Evolutionary conservation across 2,888 invertebrate genomes (phyloP).

Genomic region (Drosophila melanosoma): DNA sequence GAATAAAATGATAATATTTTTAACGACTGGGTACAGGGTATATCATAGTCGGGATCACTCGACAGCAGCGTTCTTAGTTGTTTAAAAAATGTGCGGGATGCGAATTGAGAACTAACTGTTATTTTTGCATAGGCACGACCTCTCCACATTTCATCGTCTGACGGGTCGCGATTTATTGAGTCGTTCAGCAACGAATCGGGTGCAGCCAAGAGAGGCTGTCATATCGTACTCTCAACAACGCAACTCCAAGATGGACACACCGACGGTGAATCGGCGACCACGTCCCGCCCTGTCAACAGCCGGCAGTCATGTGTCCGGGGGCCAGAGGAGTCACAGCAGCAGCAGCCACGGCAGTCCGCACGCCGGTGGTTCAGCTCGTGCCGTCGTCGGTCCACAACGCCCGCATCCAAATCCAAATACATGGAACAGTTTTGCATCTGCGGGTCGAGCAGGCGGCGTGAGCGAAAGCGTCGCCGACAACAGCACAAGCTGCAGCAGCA

Average conservation of each 20-base stretch:
- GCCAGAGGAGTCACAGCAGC: conserved; percentile 67
- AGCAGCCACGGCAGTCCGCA: conserved; percentile 67
- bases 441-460: conserved; percentile 85
- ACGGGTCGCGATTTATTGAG: conserved; percentile 85
- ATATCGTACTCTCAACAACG: conserved; percentile 86
- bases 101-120: neutral
- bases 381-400: conserved; percentile 79
- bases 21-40: too few relatives aligned
- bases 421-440: conserved; percentile 90
- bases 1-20: too few relatives aligned
- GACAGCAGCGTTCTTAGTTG: too few relatives aligned
- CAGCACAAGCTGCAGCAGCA: conserved; percentile 82
- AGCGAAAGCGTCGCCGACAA: conserved; percentile 80
- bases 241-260: conserved; percentile 86
- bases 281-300: conserved; percentile 67
- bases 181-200: conserved; percentile 84
- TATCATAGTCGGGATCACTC: too few relatives aligned
- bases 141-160: conserved; percentile 86
- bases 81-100: neutral
- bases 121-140: conserved; percentile 83
- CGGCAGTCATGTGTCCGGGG: conserved; percentile 26
- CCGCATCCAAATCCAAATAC: conserved; percentile 86
- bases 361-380: conserved; percentile 80
- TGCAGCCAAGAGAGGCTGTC: conserved; percentile 85
- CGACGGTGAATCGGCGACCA: conserved; percentile 85